Evolutionary conservation across 2,888 invertebrate species (phyloP), one percentile per base, ranked within the genome.

Genomic region (Byasa hedistus): DNA sequence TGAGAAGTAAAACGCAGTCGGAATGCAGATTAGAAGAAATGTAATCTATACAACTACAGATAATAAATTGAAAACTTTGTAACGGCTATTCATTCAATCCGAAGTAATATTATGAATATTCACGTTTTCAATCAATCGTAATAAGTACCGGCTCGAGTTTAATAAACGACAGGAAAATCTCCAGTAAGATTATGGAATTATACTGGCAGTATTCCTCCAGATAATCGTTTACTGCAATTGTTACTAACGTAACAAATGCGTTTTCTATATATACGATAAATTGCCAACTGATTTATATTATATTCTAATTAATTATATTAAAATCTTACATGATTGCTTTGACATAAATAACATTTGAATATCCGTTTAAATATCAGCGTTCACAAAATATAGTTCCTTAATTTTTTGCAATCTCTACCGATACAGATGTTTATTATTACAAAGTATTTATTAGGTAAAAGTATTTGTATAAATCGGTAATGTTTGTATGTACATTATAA

Each of bases 141-240:
- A 59, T 23, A 54, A 54, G 52, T 51, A n/a, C n/a, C 59, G 23
- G 1, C 10, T 59, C 27, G 7, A 39, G 21, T 44, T n/a, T 57
- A 39, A 36, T 24, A 36, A 12, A 15, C 59, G 24, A n/a, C n/a
- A n/a, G 59, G 48, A 59, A 59, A 59, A 48, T 59, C 51, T 48
- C 59, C 59, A 59, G 24, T 22, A 59, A 59, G 23, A 48, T 51
- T 59, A 36, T 48, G 59, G 59, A 59, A 59, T 59, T 24, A 24
- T 48, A 59, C 59, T 19, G 23, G 36, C 36, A n/a, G 4, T 24
- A 24, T 24, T 51, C 23, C 22, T 48, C 51, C 8, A 59, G 48
- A 44, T 58, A 24, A 59, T 48, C 51, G 59, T 17, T 51, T 1
- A 24, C 21, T 17, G 51, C 59, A 51, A 57, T 36, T 27, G 23